These are phyloP conservation scores for Loriculus beryllinus DNA, from an alignment of 2,797 vertebrate genomes.

Conservation along the genomic window DNA sequence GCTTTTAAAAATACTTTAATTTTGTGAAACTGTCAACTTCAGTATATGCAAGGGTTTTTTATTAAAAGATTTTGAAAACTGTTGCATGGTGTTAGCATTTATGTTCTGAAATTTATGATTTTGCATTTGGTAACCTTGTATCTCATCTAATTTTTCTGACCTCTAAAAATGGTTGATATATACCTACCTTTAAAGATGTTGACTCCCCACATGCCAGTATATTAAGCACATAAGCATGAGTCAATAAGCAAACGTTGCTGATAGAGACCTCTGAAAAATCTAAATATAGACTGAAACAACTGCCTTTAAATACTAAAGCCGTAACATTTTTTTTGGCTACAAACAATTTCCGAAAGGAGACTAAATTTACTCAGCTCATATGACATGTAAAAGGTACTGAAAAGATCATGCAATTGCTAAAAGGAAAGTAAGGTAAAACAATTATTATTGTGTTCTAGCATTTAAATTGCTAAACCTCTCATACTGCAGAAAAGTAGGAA, in stretches of 20 bases:
- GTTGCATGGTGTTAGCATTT: not conserved
- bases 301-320: not conserved
- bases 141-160: not conserved
- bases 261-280: not conserved
- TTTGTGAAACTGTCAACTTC: not conserved
- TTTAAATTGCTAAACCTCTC: not conserved
- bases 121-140: not conserved
- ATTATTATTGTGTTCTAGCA: not conserved
- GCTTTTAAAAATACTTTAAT: not conserved
- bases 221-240: not conserved
- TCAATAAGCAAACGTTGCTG: not conserved
- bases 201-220: rapidly evolving
- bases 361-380: not conserved
- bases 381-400: not conserved
- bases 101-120: not conserved
- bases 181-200: not conserved
- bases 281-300: not conserved
- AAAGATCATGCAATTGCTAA: not conserved
- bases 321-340: not conserved
- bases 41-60: not conserved
- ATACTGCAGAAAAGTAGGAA: not conserved
- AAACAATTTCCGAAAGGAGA: not conserved
- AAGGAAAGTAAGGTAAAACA: not conserved
- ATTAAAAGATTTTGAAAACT: not conserved
- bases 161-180: not conserved